Conservation (phyloP, 2,113 vertebrate species). For the Ochotona curzoniae region DNA sequence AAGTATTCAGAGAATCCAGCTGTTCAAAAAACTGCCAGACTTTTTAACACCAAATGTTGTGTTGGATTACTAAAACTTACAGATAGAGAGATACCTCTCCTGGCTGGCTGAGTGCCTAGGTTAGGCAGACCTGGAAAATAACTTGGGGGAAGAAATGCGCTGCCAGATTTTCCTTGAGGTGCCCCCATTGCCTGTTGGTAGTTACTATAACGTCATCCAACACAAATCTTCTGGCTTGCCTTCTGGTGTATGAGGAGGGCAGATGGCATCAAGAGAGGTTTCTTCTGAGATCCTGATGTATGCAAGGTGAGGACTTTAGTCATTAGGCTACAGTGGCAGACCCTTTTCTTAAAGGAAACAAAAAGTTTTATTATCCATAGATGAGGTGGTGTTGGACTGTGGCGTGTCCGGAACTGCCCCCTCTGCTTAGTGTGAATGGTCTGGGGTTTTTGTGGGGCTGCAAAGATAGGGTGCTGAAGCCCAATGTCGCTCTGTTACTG, state of each 20-base stretch:
- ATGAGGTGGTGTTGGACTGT: no score
- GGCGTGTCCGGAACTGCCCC: no score
- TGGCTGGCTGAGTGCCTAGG: background rate
- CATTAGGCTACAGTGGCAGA: no score
- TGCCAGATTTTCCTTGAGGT: background rate
- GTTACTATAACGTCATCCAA: conserved; percentile 41
- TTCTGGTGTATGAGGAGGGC: background rate
- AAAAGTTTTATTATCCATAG: no score
- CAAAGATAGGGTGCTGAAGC: no score
- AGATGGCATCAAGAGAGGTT: background rate
- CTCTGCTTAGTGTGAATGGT: no score
- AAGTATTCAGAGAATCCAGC: background rate
- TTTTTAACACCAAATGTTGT: background rate
- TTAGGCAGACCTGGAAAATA: conserved; percentile 46
- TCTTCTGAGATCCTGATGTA: no score
- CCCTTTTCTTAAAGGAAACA: no score
- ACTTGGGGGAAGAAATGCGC: conserved; percentile 17
- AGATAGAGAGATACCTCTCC: background rate
- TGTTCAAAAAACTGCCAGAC: background rate
- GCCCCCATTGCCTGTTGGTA: background rate
- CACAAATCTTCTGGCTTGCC: conserved; percentile 21
- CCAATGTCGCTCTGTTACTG: no score
- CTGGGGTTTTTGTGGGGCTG: no score
- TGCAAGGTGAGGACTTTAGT: no score
- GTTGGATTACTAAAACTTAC: conserved; percentile 12